Base-by-base conservation (phyloP, 2,888 invertebrate species). In the Brachylomia viminalis region DNA sequence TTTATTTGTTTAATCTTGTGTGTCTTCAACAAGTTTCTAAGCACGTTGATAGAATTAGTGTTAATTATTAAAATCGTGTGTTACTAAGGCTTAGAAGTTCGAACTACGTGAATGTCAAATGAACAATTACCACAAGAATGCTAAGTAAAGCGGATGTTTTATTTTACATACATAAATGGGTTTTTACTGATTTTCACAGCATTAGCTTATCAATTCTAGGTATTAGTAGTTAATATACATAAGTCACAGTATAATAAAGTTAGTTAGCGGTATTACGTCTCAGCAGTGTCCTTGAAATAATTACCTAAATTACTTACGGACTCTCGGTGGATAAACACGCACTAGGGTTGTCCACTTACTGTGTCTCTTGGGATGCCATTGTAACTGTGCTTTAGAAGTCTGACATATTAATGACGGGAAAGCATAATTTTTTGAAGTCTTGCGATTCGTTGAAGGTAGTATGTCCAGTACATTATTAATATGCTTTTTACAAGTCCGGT, bases 101-200 rank as follows among this genome's bases (percentile, higher is more conserved):
- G 15, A 68, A 69, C 33, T 59, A 42, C 27, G 54, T 76, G 77
- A 86, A 85, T 85, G 77, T 76, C 75, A 83, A 83, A 79, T 68
- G 69, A 61, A 77, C 49, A 67, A 62, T 76, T 75, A 75, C n/a
- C 68, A 58, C 64, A 75, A 47, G 71, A 70, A 66, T 78, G 72
- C 30, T 47, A 67, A 74, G 20, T 71, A 27, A 47, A 62, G 64
- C 64, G 42, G 76, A 72, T 76, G 69, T 74, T 74, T 73, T 72
- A 65, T 69, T 61, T 59, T 67, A 54, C 62, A 73, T 71, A 45
- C 11, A 10, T 45, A 23, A 27, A 71, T 77, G 45, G 56, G 59
- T 69, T 80, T 72, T 65, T 80, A 66, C 33, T 52, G n/a, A 52
- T 83, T 77, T 83, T 64, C 58, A 64, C 49, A 59, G 71, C 11